These are phyloP conservation scores for Hippocampus barbouri DNA, from an alignment of 2,113 vertebrate genomes.

Conservation along the genomic window DNA sequence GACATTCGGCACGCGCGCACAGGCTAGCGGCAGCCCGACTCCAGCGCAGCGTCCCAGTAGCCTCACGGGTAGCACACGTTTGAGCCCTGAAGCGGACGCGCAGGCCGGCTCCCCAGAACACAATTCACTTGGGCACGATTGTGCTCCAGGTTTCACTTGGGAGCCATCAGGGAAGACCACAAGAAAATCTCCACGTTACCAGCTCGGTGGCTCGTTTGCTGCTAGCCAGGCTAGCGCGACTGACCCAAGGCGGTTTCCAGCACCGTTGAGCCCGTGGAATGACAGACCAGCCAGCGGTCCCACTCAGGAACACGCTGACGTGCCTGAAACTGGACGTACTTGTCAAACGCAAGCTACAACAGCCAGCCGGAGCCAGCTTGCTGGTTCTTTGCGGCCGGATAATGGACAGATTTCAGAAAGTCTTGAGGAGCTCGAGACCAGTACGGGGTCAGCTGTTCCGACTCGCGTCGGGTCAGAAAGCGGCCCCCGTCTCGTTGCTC, in stretches of 20 bases:
- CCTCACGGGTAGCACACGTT: neutral
- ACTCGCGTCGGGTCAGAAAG: neutral
- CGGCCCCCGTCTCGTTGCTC: neutral
- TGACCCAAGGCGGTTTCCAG: neutral
- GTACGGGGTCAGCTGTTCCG: neutral
- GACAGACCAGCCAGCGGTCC: constrained; percentile 16
- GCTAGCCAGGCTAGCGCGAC: neutral
- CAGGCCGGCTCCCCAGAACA: neutral
- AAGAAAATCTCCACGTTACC: constrained; percentile 7
- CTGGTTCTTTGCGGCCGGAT: neutral
- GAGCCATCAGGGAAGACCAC: neutral
- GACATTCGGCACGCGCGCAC: constrained; percentile 21
- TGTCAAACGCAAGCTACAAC: constrained; percentile 28
- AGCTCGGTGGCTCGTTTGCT: neutral
- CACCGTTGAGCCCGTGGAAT: constrained; percentile 14
- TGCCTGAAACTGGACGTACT: neutral
- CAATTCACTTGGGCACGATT: neutral
- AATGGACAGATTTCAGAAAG: neutral
- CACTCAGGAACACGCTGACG: neutral
- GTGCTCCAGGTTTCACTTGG: neutral
- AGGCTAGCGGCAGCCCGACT: constrained; percentile 6
- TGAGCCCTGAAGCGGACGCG: neutral
- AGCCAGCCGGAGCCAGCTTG: neutral
- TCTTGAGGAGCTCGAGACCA: neutral
- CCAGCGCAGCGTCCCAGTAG: constrained; percentile 11